phyloP scores from a whole-genome alignment of 2,888 invertebrate species.

The Polia nebulosa region DNA sequence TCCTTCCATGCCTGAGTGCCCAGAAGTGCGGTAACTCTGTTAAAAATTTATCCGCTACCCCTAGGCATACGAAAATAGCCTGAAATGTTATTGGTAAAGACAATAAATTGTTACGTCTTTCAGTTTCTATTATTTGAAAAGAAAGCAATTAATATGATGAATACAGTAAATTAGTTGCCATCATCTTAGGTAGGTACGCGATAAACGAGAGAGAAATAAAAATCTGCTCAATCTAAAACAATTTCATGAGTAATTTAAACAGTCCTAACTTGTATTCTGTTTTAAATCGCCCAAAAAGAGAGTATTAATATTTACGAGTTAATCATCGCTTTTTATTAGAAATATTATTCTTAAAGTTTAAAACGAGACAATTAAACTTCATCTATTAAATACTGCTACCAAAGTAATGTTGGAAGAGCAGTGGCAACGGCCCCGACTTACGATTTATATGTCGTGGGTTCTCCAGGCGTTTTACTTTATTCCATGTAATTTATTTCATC shows the following conservation, averaged over 20 bases:
- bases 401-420: no score
- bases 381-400: slow-evolving; percentile 51
- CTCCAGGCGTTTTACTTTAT: no score
- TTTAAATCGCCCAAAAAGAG: slow-evolving; percentile 36
- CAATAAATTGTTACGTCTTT: slow-evolving; percentile 1
- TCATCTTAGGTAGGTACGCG: neutral
- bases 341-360: slow-evolving; percentile 49
- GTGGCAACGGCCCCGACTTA: no score
- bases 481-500: no score
- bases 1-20: no score
- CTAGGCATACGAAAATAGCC: neutral
- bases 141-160: slow-evolving; percentile 10
- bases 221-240: slow-evolving; percentile 15
- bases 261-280: slow-evolving; percentile 17
- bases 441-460: no score
- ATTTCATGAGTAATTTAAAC: slow-evolving; percentile 26
- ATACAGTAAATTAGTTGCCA: slow-evolving; percentile 2
- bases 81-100: neutral
- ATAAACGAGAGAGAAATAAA: neutral
- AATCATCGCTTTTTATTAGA: slow-evolving; percentile 37
- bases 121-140: neutral
- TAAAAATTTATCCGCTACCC: no score
- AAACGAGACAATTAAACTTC: slow-evolving; percentile 52
- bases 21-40: no score
- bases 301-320: slow-evolving; percentile 37